phyloP scores from a whole-genome alignment of 2,888 invertebrate genomes.

The Nomada fabriciana region DNA sequence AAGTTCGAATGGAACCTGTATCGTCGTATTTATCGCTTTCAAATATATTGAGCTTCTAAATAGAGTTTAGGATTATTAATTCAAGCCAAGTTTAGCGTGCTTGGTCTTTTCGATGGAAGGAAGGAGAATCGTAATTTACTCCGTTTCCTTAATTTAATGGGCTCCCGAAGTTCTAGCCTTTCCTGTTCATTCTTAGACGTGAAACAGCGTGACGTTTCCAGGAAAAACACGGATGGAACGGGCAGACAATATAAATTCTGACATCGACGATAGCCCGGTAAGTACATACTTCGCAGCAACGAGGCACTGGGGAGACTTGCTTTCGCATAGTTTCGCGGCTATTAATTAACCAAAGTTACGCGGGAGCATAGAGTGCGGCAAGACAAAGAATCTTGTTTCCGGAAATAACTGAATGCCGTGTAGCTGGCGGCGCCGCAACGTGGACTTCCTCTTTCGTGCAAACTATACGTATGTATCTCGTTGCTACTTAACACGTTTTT shows the following conservation, averaged over 20 bases:
- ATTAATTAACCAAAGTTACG: conserved; percentile 71
- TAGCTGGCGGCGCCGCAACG: conserved; percentile 30
- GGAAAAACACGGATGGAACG: not conserved
- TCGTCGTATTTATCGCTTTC: no score
- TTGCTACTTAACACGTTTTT: conserved; percentile 58
- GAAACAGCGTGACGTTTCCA: not conserved
- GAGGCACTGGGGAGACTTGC: not conserved
- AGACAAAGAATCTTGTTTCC: conserved; percentile 67
- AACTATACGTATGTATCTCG: not conserved
- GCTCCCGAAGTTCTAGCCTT: not conserved
- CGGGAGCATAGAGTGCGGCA: conserved; percentile 42
- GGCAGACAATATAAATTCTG: not conserved
- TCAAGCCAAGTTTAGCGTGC: no score
- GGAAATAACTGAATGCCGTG: conserved; percentile 68
- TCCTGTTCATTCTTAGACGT: not conserved
- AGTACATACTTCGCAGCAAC: not conserved
- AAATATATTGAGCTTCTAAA: no score
- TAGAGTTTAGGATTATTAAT: no score
- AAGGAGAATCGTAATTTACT: not conserved
- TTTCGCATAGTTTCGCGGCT: conserved; percentile 62
- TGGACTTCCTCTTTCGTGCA: conserved; percentile 29
- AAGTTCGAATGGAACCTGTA: no score
- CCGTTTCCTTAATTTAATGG: not conserved
- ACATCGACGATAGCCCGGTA: conserved; percentile 6
- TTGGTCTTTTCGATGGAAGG: no score